Base-by-base conservation (phyloP, 2,888 invertebrate species). In the Diabrotica balteata region DNA sequence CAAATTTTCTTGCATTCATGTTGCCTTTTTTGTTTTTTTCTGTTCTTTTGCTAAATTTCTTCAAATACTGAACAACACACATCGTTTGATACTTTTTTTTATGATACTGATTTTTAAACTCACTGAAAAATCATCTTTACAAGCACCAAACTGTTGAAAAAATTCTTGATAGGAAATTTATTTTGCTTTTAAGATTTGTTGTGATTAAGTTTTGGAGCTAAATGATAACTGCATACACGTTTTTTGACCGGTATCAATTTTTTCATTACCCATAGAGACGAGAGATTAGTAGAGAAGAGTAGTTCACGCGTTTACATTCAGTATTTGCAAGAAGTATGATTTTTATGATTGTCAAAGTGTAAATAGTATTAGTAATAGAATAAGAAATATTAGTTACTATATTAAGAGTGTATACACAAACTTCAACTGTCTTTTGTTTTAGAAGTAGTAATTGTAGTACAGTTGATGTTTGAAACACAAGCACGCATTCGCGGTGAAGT, bases 341-440 rank as follows among this genome's bases (percentile, higher is more conserved):
- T 65, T 70, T 65, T 72, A 83, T 84, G 84, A 84, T 84, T 84
- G 84, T 84, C 84, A 83, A 57, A 82, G 82, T 81, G 81, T 82
- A 82, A 82, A 82, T 78, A 81, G 76, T 78, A 59, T 63, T 65
- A 65, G 58, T 64, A 64, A 51, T 57, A 59, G 22, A 75, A 74
- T 75, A 76, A 80, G 79, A 80, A 79, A 78, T 76, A 74, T 76
- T 77, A 79, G 75, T 74, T 69, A 70, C 71, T 72, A 75, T 75
- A 73, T 57, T 64, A 55, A 52, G 70, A 17, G 11, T 42, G 50
- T 44, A 54, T 53, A 44, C 45, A 47, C 61, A 53, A 61, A 53
- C 63, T 42, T 59, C 58, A 65, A 67, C 43, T 58, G 59, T 67
- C 51, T 45, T 44, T 22, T 47, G 47, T 47, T 10, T 32, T 32